These are phyloP conservation scores for Temnothorax rugatulus DNA, from an alignment of 2,888 invertebrate genomes.

Conservation along the genomic window DNA sequence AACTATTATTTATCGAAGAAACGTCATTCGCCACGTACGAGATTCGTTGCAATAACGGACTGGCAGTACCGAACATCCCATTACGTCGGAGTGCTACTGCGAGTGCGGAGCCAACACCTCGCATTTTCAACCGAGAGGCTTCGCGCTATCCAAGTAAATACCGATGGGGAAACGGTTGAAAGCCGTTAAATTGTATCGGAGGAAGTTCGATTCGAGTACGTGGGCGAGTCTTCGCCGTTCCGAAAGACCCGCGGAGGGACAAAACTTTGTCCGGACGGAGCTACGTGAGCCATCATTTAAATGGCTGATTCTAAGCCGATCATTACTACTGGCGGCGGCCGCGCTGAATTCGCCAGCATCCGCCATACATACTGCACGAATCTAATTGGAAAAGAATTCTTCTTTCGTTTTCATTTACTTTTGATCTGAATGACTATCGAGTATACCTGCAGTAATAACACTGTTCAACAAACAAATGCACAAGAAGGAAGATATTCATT, in stretches of 20 bases:
- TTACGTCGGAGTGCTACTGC: conserved; percentile 57
- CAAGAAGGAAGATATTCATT: not conserved
- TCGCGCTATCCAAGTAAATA: conserved; percentile 71
- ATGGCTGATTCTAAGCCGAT: conserved; percentile 80
- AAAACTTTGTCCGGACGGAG: conserved; percentile 75
- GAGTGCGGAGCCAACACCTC: conserved; percentile 45
- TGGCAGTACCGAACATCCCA: conserved; percentile 65
- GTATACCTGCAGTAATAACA: not conserved
- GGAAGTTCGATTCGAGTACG: conserved; percentile 72
- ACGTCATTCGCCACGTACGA: conserved; percentile 56
- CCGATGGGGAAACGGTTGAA: conserved; percentile 68
- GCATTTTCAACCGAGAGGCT: conserved; percentile 60
- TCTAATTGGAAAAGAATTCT: conserved; percentile 35
- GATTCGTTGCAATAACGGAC: conserved; percentile 58
- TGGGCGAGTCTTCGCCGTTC: conserved; percentile 41
- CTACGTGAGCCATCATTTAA: conserved; percentile 83
- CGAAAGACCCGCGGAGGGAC: conserved; percentile 60
- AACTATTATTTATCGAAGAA: conserved; percentile 63
- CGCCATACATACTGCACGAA: conserved; percentile 9
- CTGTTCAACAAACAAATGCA: not conserved
- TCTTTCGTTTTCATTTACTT: conserved; percentile 33
- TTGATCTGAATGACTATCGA: not conserved
- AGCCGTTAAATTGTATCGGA: conserved; percentile 81
- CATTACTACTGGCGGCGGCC: conserved; percentile 63
- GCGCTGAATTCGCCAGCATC: conserved; percentile 49